Evolutionary conservation across 2,888 invertebrate species (phyloP), one percentile per base, ranked within the genome.

Genomic region (Heliconius aoede): DNA sequence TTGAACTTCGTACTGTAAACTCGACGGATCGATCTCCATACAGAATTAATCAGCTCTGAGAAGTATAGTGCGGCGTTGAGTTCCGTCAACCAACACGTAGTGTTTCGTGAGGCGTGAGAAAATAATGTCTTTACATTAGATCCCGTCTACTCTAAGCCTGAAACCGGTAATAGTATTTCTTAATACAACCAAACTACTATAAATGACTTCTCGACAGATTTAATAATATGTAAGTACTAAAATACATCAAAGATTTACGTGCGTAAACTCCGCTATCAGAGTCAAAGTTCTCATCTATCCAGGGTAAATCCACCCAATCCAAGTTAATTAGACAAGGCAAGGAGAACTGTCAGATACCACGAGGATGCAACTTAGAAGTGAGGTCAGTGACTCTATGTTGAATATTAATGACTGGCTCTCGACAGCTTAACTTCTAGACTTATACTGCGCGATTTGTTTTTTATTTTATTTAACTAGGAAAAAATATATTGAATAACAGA

Each of bases 271-370:
- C 32, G 28, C 15, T 46, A 60, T 26, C 68, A 72, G 72, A 40
- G 61, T 58, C 68, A 73, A 73, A 55, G 68, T 26, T 72, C 73
- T 64, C 68, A 51, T 64, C 36, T 76, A 73, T 71, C 76, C 40
- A 65, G 69, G 67, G 75, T 73, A 76, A 62, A 76, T 78, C 78
- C 71, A 65, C 68, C 64, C 30, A 64, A 65, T 64, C 64, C 30
- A 64, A 78, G 73, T 67, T 78, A 78, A 78, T 78, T 78, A 76
- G 65, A 76, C 78, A 69, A 67, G 58, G 55, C 78, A 69, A 67
- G 58, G 55, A 51, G 62, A 62, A 72, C 73, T 78, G 78, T 76
- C 40, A 72, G 78, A 73, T 76, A 78, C 69, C 62, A 62, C 69
- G 64, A 74, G 67, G 72, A 76, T 69, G 69, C 73, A 69, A 28